Evolutionary conservation across 92 coral and sea anemone genomes (phyloP).

Genomic region (Umimayanthus kanabou): DNA sequence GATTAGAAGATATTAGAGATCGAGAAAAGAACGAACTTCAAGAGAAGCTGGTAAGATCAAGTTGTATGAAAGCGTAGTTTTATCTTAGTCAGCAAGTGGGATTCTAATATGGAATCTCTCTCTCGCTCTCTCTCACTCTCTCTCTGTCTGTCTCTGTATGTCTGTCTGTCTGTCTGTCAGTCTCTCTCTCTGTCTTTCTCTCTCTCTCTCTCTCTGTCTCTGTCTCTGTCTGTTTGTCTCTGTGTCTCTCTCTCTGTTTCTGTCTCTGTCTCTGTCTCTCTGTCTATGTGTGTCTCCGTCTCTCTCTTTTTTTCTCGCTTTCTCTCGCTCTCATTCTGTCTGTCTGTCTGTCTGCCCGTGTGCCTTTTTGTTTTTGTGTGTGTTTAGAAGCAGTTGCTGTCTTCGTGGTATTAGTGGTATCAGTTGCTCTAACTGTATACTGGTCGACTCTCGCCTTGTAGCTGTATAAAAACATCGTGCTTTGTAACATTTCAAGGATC

Average conservation of each 20-base stretch:
- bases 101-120: too few species aligned
- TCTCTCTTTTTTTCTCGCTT: too few species aligned
- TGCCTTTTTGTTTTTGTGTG: background rate
- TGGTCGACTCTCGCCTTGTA: too few species aligned
- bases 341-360: background rate
- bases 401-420: too few species aligned
- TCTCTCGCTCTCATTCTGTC: too few species aligned
- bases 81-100: too few species aligned
- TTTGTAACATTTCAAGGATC: constrained; percentile 55
- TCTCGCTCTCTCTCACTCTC: too few species aligned
- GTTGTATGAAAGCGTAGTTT: background rate
- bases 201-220: background rate
- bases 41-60: constrained; percentile 64
- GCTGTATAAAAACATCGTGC: background rate
- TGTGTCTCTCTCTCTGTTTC: background rate
- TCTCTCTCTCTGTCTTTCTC: background rate
- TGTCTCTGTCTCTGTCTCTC: background rate
- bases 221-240: background rate
- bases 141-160: background rate
- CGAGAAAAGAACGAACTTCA: constrained; percentile 72
- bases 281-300: background rate
- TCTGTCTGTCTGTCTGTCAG: background rate
- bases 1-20: constrained; percentile 69
- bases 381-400: too few species aligned
- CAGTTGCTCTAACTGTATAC: too few species aligned